These are phyloP conservation scores for Zapornia atra DNA, from an alignment of 2,113 vertebrate species.

Conservation along the genomic window DNA sequence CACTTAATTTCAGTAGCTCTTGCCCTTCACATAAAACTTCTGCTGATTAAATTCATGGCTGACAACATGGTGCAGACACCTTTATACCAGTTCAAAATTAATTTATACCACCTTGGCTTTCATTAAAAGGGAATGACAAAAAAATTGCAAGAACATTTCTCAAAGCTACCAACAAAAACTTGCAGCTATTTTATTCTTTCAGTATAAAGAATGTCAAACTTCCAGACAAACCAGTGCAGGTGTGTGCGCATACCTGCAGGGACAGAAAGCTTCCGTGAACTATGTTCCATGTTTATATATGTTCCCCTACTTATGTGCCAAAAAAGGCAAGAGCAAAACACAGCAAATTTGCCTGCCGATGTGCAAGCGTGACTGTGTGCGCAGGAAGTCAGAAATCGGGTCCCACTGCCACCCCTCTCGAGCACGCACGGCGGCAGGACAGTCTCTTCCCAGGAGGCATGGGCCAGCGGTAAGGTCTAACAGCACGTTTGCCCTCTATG, in stretches of 20 bases:
- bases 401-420: background rate
- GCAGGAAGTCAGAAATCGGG: accelerated
- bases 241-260: background rate
- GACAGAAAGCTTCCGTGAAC: background rate
- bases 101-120: background rate
- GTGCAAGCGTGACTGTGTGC: accelerated
- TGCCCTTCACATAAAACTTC: background rate
- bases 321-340: background rate
- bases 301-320: background rate
- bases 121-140: background rate
- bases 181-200: background rate
- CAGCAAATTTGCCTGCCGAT: background rate
- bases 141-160: background rate
- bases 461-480: background rate
- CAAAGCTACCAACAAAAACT: background rate
- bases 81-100: background rate
- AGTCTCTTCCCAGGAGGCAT: background rate
- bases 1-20: background rate
- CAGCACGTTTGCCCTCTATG: accelerated
- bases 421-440: accelerated
- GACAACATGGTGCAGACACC: accelerated
- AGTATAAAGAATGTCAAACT: background rate
- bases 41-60: background rate
- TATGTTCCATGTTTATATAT: background rate
- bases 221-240: background rate